These are phyloP conservation scores for Gibbula magus DNA, from an alignment of 2,888 invertebrate genomes.

Conservation along the genomic window DNA sequence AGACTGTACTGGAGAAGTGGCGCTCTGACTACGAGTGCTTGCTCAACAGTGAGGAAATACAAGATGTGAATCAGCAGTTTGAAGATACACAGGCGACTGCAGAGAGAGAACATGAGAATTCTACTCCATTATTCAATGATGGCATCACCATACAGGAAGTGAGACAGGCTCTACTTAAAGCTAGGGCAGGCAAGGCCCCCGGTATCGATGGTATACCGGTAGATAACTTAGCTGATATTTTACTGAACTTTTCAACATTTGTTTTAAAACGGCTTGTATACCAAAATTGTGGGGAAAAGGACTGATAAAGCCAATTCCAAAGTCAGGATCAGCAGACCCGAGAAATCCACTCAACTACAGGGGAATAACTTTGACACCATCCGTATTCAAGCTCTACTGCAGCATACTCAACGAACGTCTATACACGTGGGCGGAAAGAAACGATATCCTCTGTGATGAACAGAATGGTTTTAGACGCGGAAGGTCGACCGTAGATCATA, in stretches of 20 bases:
- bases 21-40: no score
- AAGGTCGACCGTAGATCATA: no score
- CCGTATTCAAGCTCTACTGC: not conserved
- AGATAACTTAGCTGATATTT: not conserved
- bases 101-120: not conserved
- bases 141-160: not conserved
- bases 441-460: not conserved
- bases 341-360: not conserved
- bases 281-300: not conserved
- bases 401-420: not conserved
- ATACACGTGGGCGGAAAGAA: not conserved
- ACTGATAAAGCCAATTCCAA: not conserved
- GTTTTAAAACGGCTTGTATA: not conserved
- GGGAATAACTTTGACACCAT: not conserved
- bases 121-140: not conserved
- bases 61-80: not conserved
- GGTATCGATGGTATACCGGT: not conserved
- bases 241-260: not conserved
- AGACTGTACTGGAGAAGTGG: no score
- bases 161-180: not conserved
- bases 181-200: not conserved
- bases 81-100: not conserved
- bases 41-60: no score
- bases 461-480: not conserved
- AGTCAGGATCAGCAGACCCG: not conserved